A percentile compares a stretch with the other conserved stretches of the same genome.
These are phyloP conservation scores for Palaemon carinicauda DNA, from an alignment of 1,140 invertebrate genomes.

Conservation along the genomic window DNA sequence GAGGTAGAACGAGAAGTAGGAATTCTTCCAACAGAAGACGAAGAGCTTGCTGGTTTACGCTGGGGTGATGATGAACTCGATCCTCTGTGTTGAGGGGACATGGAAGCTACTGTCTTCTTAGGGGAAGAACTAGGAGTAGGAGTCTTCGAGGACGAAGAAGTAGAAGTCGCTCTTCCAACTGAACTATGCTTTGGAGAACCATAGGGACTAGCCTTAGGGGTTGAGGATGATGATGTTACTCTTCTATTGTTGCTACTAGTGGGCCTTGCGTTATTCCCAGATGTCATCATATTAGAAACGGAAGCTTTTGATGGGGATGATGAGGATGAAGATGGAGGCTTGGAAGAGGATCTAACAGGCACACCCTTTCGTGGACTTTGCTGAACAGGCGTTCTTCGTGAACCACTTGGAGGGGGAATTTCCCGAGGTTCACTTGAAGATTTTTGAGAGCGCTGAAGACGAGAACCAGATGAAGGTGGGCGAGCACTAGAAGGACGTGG, in stretches of 20 bases:
- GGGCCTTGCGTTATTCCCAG: not conserved
- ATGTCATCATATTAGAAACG: not conserved
- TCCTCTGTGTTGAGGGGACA: not conserved
- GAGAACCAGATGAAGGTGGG: constrained; percentile 20
- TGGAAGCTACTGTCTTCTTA: not conserved
- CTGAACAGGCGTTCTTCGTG: not conserved
- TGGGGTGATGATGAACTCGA: not conserved
- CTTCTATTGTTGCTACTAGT: not conserved
- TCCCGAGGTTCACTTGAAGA: constrained; percentile 44
- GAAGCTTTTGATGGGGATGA: constrained; percentile 13
- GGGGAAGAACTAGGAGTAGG: constrained; percentile 28
- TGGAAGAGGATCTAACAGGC: constrained; percentile 1
- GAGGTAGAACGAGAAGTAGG: constrained; percentile 36
- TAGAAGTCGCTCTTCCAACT: not conserved
- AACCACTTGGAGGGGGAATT: constrained; percentile 9
- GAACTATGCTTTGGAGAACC: constrained; percentile 12
- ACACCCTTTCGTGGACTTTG: not conserved
- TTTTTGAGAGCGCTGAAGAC: not conserved
- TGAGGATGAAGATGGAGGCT: not conserved
- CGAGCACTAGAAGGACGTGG: constrained; percentile 35
- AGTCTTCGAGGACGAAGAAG: constrained; percentile 24
- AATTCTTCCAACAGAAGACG: not conserved
- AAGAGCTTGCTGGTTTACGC: not conserved
- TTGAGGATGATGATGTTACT: not conserved
- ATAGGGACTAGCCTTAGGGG: constrained; percentile 16